Evolutionary conservation across 2,888 invertebrate species (phyloP), one percentile per base, ranked within the genome.

Genomic region (Chaetogeoica ovagalla): DNA sequence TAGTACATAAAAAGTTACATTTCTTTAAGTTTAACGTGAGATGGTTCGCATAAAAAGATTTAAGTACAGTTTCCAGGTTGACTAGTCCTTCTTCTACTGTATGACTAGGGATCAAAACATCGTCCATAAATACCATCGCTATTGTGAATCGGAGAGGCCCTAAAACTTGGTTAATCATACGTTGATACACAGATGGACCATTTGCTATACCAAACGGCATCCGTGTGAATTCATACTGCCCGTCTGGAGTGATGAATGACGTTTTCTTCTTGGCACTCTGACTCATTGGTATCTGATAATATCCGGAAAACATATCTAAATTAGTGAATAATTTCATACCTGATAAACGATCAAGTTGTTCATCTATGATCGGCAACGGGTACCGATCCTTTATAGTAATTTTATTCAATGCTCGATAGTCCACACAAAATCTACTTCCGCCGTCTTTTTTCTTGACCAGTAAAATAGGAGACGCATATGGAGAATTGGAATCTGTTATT

Each of bases 171-270:
- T 43, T 65, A 11, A 75, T 75, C 30, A 75, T 39, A 2, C 75
- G 43, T 21, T 75, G 75, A n/a, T 59, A 75, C 3, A 63, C 75
- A 8, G 63, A 23, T n/a, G 66, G 74, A 17, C 59, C 63, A 19
- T 65, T 75, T 1, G 30, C 57, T 39, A 70, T 15, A 6, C 70
- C 77, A n/a, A 77, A 77, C 8, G 70, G 69, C 39, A 77, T 69
- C 7, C 75, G 23, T 21, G 52, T 52, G n/a, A 75, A 75, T 30
- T 75, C 75, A 75, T 55, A 75, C 17, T 75, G 48, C 3, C 75
- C 75, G 52, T 57, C 62, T 13, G 75, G 30, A 4, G 75, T 75
- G 0, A 75, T 60, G 48, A 75, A 75, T 15, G 55, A 63, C 19
- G 37, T 63, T 11, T 63, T 63, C 9, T 19, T 37, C 11, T 9